Evolutionary conservation across 2,797 vertebrate genomes (phyloP).

Genomic region (Sebastes umbrosus): DNA sequence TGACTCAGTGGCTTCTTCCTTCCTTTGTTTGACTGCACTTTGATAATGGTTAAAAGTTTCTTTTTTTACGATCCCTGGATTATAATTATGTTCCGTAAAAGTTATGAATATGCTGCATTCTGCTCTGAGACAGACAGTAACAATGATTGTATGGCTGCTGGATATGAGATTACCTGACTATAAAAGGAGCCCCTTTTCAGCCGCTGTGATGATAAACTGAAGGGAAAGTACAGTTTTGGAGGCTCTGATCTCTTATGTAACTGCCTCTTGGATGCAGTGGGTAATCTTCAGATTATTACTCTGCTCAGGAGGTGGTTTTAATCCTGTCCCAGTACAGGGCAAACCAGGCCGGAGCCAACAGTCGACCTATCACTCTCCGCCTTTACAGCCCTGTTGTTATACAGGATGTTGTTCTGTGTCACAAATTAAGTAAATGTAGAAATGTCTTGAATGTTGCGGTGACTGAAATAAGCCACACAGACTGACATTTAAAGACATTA

Average conservation of each 20-base stretch:
- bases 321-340: slow-evolving; percentile 62
- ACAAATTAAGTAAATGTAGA: neutral
- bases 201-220: slow-evolving; percentile 18
- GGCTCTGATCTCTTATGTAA: slow-evolving; percentile 64
- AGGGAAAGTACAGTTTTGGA: slow-evolving; percentile 49
- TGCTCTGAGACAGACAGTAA: neutral
- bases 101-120: neutral
- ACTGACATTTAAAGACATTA: too few species aligned
- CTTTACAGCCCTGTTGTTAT: neutral
- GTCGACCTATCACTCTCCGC: slow-evolving; percentile 24
- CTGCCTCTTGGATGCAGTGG: slow-evolving; percentile 62
- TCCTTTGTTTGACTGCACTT: slow-evolving; percentile 54
- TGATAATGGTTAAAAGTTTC: slow-evolving; percentile 10
- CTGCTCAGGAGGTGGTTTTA: slow-evolving; percentile 70
- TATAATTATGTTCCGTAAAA: neutral
- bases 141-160: neutral
- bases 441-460: neutral
- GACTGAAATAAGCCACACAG: too few species aligned
- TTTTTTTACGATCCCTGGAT: neutral
- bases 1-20: slow-evolving; percentile 64
- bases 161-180: neutral
- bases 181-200: slow-evolving; percentile 21
- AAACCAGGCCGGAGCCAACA: slow-evolving; percentile 48
- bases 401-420: neutral
- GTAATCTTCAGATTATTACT: slow-evolving; percentile 82